Conservation (phyloP, 2,888 invertebrate genomes). For the Sminthurinus aureus region DNA sequence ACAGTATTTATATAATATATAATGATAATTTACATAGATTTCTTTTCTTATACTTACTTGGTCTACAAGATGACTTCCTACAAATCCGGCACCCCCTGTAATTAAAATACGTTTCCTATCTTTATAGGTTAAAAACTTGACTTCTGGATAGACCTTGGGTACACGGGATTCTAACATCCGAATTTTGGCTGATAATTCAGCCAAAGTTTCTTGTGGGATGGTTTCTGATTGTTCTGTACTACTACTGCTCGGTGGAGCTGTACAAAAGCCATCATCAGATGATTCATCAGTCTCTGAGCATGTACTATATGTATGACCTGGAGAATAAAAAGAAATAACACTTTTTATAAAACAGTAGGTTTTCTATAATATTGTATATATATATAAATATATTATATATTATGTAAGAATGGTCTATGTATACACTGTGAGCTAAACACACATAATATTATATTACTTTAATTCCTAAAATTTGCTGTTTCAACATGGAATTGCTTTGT, state of each 20-base stretch:
- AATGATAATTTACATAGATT: no score
- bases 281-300: slow-evolving; percentile 13
- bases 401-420: no score
- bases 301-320: slow-evolving; percentile 22
- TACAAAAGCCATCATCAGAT: slow-evolving; percentile 10
- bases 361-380: no score
- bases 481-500: no score
- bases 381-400: no score
- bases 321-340: neutral
- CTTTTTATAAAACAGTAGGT: no score
- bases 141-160: slow-evolving; percentile 86
- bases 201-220: neutral
- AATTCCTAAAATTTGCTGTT: no score
- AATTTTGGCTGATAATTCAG: slow-evolving; percentile 4
- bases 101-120: slow-evolving; percentile 91
- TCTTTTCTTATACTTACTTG: slow-evolving; percentile 63
- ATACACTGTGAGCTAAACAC: no score
- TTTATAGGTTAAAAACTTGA: slow-evolving; percentile 90
- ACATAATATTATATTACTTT: no score
- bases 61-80: slow-evolving; percentile 98
- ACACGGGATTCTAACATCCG: slow-evolving; percentile 73
- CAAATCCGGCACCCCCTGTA: slow-evolving; percentile 97
- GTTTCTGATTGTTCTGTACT: neutral
- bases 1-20: no score
- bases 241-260: neutral